phyloP scores from a whole-genome alignment of 1,140 invertebrate species.

The Argopecten irradians region DNA sequence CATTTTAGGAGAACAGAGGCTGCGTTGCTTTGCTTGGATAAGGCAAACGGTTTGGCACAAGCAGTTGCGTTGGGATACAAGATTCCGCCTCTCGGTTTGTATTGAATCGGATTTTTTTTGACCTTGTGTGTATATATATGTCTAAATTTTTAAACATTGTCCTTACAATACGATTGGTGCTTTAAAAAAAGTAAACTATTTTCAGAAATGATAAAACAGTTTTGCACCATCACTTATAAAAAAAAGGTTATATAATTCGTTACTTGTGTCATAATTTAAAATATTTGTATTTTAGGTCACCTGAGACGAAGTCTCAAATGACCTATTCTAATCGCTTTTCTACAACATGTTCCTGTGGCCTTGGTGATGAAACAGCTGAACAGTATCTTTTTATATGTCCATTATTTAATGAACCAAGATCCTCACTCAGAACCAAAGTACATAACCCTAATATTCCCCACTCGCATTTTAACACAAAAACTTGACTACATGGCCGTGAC shows the following conservation, averaged over 20 bases:
- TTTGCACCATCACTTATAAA: background rate
- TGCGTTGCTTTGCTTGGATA: constrained; percentile 27
- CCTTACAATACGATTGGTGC: background rate
- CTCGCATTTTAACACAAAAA: too few species aligned
- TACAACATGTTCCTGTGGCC: too few species aligned
- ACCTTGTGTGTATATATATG: background rate
- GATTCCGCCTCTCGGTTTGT: constrained; percentile 36
- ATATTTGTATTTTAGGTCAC: too few species aligned
- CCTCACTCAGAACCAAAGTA: too few species aligned
- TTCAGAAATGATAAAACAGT: background rate
- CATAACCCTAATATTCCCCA: too few species aligned
- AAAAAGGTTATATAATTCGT: background rate
- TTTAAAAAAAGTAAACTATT: background rate
- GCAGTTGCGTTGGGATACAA: constrained; percentile 33
- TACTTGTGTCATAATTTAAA: background rate
- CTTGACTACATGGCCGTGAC: too few species aligned
- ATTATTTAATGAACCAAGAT: too few species aligned
- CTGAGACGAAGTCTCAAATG: too few species aligned
- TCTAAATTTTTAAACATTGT: background rate
- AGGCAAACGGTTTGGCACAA: constrained; percentile 36
- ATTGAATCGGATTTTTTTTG: background rate
- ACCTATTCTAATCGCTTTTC: too few species aligned
- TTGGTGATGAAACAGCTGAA: too few species aligned
- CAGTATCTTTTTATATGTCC: too few species aligned
- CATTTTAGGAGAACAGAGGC: constrained; percentile 35